Base-by-base conservation (phyloP, 2,888 invertebrate genomes). In the Parnassius smintheus region DNA sequence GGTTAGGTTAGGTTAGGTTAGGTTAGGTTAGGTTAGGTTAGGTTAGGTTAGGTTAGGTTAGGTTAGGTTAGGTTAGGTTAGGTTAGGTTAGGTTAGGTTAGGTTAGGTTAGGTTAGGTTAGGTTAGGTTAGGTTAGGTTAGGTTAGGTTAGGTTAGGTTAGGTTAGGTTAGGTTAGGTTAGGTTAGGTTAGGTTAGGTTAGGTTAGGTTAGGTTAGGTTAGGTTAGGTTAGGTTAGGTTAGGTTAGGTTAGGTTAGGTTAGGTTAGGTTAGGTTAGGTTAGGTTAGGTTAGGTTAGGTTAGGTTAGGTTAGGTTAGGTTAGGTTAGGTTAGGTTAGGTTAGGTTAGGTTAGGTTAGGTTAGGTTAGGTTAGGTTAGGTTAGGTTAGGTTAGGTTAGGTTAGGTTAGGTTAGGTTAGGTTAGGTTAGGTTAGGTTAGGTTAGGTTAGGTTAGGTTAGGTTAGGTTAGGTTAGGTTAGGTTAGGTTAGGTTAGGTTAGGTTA, bases 111-210 rank as follows among this genome's bases (percentile, higher is more conserved):
- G n/a, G n/a, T n/a, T n/a, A n/a, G n/a, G n/a, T n/a, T n/a, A n/a
- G n/a, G n/a, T n/a, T n/a, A n/a, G n/a, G 48, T 49, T 55, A 55
- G 61, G 55, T 61, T 54, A 60, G 60, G 65, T 60, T 68, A 66
- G 68, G 66, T 68, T 68, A 65, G 66, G 68, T 68, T 68, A 65
- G 66, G 65, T 65, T 65, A 60, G 70, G 69, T 71, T 68, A 67
- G 68, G 69, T 71, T 63, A 65, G 66, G 69, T 66, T 69, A 65
- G 66, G 69, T 66, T 69, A 67, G 69, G 69, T 69, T 69, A 64
- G 69, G 69, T 69, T 68, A 65, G 69, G 68, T 67, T 67, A 67
- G 68, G 67, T 68, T 66, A 66, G 68, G 68, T 68, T 68, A 66
- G 69, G 68, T 68, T 68, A 66, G 68, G 66, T 67, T 66, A 66